Evolutionary conservation across 1,140 invertebrate species (phyloP).

Genomic region (Brachionus angularis): DNA sequence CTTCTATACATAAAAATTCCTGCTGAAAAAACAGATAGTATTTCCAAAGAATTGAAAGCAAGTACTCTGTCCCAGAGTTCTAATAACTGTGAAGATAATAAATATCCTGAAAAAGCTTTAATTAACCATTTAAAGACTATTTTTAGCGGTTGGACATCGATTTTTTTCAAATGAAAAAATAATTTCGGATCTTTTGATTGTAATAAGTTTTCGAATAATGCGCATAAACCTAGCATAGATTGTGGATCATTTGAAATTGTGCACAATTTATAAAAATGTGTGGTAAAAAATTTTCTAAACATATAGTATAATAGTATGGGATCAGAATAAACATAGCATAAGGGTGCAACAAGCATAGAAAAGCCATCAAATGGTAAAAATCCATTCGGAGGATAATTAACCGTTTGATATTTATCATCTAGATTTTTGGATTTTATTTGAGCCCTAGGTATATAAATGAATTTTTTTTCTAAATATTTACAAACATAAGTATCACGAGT

Average conservation of each 20-base stretch:
- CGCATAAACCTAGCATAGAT: conserved; percentile 57
- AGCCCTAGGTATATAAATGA: conserved; percentile 56
- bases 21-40: conserved; percentile 64
- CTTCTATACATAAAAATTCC: conserved; percentile 31
- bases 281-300: conserved; percentile 81
- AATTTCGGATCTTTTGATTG: conserved; percentile 81
- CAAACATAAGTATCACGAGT: conserved; percentile 79
- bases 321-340: conserved; percentile 87
- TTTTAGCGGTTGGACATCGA: conserved; percentile 83
- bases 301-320: conserved; percentile 79
- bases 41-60: conserved; percentile 82
- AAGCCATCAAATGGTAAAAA: conserved; percentile 94
- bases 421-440: conserved; percentile 53
- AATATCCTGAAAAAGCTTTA: conserved; percentile 83
- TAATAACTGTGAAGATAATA: conserved; percentile 82
- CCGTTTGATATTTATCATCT: conserved; percentile 54
- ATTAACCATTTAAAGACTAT: conserved; percentile 93
- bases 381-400: conserved; percentile 85
- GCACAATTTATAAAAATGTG: conserved; percentile 85
- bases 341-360: conserved; percentile 90
- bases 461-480: conserved; percentile 57
- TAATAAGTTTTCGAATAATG: conserved; percentile 82
- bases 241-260: conserved; percentile 77
- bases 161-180: conserved; percentile 80
- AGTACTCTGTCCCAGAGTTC: conserved; percentile 85